These are phyloP conservation scores for Diabrotica virgifera DNA, from an alignment of 1,140 invertebrate species.

Conservation along the genomic window DNA sequence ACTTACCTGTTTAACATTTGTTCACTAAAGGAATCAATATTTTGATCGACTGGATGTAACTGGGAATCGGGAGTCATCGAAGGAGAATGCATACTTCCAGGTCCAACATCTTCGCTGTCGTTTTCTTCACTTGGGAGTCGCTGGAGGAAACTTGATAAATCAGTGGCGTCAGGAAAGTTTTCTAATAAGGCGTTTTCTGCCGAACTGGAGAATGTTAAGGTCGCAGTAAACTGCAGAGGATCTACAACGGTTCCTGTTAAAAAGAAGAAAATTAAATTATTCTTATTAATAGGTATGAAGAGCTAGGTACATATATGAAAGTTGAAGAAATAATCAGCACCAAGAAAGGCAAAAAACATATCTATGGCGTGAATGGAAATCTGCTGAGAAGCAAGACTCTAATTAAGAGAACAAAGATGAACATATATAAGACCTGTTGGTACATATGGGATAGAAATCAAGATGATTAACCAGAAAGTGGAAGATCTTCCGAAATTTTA, in stretches of 20 bases:
- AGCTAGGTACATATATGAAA: no score
- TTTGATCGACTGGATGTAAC: conserved; percentile 51
- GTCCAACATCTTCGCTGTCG: conserved; percentile 52
- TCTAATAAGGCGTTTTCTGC: conserved; percentile 72
- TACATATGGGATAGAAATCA: no score
- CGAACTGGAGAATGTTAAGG: conserved; percentile 71
- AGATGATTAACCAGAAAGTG: no score
- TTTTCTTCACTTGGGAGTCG: conserved; percentile 58
- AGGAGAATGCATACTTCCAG: conserved; percentile 51
- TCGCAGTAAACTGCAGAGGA: conserved; percentile 77
- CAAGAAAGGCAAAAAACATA: no score
- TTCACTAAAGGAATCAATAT: conserved; percentile 48
- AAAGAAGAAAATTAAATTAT: neutral
- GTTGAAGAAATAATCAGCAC: no score
- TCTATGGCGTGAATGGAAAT: no score
- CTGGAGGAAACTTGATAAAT: conserved; percentile 68
- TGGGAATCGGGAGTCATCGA: conserved; percentile 61
- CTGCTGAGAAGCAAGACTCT: no score
- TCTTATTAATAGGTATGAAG: no score
- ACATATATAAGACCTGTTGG: no score
- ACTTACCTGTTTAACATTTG: conserved; percentile 41
- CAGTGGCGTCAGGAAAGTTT: conserved; percentile 69
- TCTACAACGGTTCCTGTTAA: conserved; percentile 51
- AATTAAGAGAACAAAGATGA: no score
- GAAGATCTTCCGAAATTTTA: no score